Conservation (phyloP, 2,888 invertebrate species). For the Ectobius pallidus region DNA sequence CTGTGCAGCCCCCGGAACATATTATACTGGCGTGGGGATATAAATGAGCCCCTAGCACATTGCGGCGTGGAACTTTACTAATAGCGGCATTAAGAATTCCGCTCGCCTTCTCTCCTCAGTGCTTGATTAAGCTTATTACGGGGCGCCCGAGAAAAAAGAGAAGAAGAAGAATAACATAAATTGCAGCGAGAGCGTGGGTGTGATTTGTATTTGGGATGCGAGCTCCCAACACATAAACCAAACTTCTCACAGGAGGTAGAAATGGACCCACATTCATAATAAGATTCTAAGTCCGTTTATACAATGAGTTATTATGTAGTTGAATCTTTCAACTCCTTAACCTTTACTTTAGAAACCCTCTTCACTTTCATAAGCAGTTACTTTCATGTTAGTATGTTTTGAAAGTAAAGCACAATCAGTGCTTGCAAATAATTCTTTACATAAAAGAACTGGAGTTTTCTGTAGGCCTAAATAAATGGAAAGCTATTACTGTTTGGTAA, state of each 20-base stretch:
- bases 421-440: too few relatives aligned
- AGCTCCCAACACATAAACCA: slow-evolving; percentile 6
- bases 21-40: slow-evolving; percentile 21
- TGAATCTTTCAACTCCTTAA: too few relatives aligned
- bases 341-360: too few relatives aligned
- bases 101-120: slow-evolving; percentile 14
- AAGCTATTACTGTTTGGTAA: too few relatives aligned
- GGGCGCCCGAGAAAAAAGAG: slow-evolving; percentile 19
- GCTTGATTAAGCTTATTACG: slow-evolving; percentile 44
- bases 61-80: slow-evolving; percentile 39
- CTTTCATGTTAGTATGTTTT: too few relatives aligned
- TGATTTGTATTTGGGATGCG: slow-evolving; percentile 38
- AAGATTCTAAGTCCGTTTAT: not conserved
- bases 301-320: too few relatives aligned
- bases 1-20: slow-evolving; percentile 12
- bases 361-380: too few relatives aligned
- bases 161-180: slow-evolving; percentile 37
- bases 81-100: slow-evolving; percentile 42
- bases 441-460: too few relatives aligned
- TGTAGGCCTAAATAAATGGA: too few relatives aligned
- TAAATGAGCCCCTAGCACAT: slow-evolving; percentile 34
- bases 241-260: not conserved
- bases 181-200: slow-evolving; percentile 32
- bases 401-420: too few relatives aligned
- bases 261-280: not conserved